These are phyloP conservation scores for Deladenus siricidicola DNA, from an alignment of 2,888 invertebrate genomes.

Conservation along the genomic window DNA sequence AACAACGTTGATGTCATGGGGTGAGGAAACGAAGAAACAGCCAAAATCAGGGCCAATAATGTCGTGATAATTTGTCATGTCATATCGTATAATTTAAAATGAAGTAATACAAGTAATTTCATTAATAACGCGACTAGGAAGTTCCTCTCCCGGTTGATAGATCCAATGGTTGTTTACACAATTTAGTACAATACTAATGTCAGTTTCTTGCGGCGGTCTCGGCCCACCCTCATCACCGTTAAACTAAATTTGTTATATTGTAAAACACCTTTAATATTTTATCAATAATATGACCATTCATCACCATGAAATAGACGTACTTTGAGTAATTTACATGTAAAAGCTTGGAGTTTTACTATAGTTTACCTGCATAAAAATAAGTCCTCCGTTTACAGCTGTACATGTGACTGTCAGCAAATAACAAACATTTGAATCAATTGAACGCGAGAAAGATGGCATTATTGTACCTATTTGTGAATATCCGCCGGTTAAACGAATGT, in stretches of 20 bases:
- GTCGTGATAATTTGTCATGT: no score
- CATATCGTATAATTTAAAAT: no score
- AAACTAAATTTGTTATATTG: neutral
- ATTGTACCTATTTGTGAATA: neutral
- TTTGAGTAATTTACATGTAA: no score
- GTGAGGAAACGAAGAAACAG: no score
- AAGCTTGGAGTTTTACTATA: no score
- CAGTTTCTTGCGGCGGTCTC: neutral
- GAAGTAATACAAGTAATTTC: conserved; percentile 8
- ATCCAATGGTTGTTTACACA: conserved; percentile 5
- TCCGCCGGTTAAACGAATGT: neutral
- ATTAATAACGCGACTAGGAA: conserved; percentile 2
- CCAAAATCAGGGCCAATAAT: no score
- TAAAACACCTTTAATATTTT: neutral
- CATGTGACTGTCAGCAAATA: neutral
- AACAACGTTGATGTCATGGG: neutral
- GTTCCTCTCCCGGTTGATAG: conserved; percentile 1
- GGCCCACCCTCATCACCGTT: neutral
- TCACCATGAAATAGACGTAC: no score
- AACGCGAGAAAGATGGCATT: neutral
- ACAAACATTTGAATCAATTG: neutral
- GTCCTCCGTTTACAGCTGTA: neutral
- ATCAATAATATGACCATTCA: neutral
- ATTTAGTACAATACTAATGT: neutral
- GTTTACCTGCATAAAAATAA: neutral